Evolutionary conservation across 2,797 vertebrate genomes (phyloP).

Genomic region (Calcarius lapponicus): DNA sequence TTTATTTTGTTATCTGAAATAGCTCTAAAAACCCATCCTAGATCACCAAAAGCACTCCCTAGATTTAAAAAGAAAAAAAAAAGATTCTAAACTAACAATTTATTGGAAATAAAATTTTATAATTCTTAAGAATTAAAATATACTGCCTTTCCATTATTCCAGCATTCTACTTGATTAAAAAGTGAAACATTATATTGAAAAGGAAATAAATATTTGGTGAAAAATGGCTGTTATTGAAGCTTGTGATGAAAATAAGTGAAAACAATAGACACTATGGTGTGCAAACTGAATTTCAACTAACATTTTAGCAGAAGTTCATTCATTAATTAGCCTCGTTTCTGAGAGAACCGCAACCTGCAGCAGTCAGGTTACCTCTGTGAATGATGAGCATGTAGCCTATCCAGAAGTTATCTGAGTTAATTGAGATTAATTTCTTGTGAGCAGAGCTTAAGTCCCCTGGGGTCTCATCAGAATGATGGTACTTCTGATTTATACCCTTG

Average conservation of each 20-base stretch:
- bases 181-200: neutral
- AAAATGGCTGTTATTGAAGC: neutral
- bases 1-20: neutral
- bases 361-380: neutral
- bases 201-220: neutral
- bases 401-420: constrained; percentile 27
- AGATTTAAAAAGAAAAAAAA: neutral
- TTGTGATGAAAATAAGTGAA: neutral
- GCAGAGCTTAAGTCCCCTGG: neutral
- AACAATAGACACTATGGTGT: neutral
- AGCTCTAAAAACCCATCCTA: rapidly evolving
- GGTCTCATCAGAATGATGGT: neutral
- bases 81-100: neutral
- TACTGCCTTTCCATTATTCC: neutral
- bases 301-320: neutral
- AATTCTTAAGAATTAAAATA: neutral
- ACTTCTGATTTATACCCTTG: constrained; percentile 25
- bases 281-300: neutral
- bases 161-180: neutral
- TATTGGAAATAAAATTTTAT: neutral
- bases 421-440: constrained; percentile 12
- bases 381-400: neutral
- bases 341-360: neutral
- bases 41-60: rapidly evolving
- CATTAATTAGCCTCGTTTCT: neutral